Base-by-base conservation (phyloP, 2,888 invertebrate species). In the Catocala fraxini region DNA sequence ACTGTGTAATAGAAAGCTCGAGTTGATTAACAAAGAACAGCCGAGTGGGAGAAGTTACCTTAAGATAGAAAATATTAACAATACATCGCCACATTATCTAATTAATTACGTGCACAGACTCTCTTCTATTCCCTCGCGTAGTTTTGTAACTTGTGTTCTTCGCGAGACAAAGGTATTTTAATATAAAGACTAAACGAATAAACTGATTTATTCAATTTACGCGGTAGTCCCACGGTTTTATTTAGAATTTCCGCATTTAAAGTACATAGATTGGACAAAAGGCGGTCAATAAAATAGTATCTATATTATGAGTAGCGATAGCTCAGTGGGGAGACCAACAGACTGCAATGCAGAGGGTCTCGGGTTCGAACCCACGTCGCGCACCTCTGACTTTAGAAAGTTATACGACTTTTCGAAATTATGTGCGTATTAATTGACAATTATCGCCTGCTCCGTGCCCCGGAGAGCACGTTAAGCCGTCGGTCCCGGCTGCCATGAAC, bases 71-170 rank as follows among this genome's bases (percentile, higher is more conserved):
- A 57, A 63, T 67, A 74, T 70, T 66, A 75, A 63, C 63, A 68
- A 54, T 59, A 68, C 60, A 57, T 58, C 33, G 49, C 55, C 47
- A 42, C 65, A 65, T 65, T 65, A 77, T 70, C 51, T 76, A 72
- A 75, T 75, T 74, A 77, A 72, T 77, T 74, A 77, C 74, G 74
- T 76, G 77, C 59, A 55, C 43, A 54, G 67, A 62, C 65, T 65
- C 5, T 34, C 25, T 10, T 9, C 61, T 63, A 59, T 48, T 54
- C 42, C 47, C 56, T 34, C 75, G 63, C 71, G 62, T 73, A 63
- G 57, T 65, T 55, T 58, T 48, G 48, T 51, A 65, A 72, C 53
- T 59, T 75, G 57, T 70, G 58, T 60, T 70, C 53, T 60, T 66
- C 51, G 51, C 43, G 46, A 66, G 62, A 34, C 41, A 55, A 53